These are phyloP conservation scores for honey bee (Apis mellifera) DNA, from an alignment of 1,140 invertebrate genomes.

Conservation along the genomic window Amel_HAv3.1 CM009938.2:1493001-1493500, in stretches of 20 bases:
- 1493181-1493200: not conserved
- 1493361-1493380: too few species aligned
- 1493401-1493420: not conserved
- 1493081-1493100: not conserved
- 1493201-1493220: conserved; percentile 20
- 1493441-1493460: not conserved
- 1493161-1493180: not conserved
- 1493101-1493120: not conserved
- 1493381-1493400: too few species aligned
- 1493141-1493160: not conserved
- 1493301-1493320: not conserved
- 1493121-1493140: not conserved
- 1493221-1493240: conserved; percentile 47
- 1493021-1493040: not conserved
- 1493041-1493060: not conserved
- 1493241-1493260: not conserved
- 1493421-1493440: not conserved
- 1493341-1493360: not conserved
- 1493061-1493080: not conserved
- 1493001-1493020: not conserved
- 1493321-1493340: conserved; percentile 40
- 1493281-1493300: not conserved
- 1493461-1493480: not conserved
- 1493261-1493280: not conserved
- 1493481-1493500: not conserved